Evolutionary conservation across 2,797 vertebrate genomes (phyloP).

Genomic region (Enteromius fasciolatus): DNA sequence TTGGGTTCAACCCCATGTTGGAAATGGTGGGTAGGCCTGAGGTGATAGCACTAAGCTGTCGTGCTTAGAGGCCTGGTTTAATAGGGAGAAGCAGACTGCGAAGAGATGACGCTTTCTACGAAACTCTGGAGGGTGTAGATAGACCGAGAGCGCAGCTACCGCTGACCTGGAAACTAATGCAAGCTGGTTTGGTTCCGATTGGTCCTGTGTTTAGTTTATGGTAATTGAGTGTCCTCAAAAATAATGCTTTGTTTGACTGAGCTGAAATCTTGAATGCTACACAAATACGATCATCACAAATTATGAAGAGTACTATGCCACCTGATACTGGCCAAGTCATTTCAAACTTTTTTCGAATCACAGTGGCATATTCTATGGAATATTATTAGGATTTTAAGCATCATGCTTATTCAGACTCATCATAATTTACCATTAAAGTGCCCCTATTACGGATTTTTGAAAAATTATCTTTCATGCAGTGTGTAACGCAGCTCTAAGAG

Average conservation of each 20-base stretch:
- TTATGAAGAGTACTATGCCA: slow-evolving; percentile 20
- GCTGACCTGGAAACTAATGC: slow-evolving; percentile 55
- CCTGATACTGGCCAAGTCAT: background rate
- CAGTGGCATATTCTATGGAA: background rate
- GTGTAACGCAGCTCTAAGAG: background rate
- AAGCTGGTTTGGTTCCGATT: slow-evolving; percentile 62
- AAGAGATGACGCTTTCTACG: slow-evolving; percentile 65
- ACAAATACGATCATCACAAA: slow-evolving; percentile 14
- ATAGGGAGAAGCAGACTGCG: slow-evolving; percentile 59
- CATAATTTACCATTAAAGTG: background rate
- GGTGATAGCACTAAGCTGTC: slow-evolving; percentile 66
- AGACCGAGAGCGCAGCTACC: slow-evolving; percentile 58
- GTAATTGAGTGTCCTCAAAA: slow-evolving; percentile 75
- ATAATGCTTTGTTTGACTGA: slow-evolving; percentile 6
- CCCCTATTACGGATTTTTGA: too few species aligned
- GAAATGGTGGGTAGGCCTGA: slow-evolving; percentile 62
- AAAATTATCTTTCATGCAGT: background rate
- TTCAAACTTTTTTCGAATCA: background rate
- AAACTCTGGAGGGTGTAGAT: slow-evolving; percentile 67
- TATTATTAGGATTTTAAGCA: background rate
- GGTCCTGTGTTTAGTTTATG: slow-evolving; percentile 70
- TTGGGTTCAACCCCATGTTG: slow-evolving; percentile 63
- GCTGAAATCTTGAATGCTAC: slow-evolving; percentile 7
- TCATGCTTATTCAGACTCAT: background rate
- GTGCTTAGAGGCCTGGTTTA: slow-evolving; percentile 48